Base-by-base conservation (phyloP, 2,797 vertebrate genomes). In the Lemur catta region DNA sequence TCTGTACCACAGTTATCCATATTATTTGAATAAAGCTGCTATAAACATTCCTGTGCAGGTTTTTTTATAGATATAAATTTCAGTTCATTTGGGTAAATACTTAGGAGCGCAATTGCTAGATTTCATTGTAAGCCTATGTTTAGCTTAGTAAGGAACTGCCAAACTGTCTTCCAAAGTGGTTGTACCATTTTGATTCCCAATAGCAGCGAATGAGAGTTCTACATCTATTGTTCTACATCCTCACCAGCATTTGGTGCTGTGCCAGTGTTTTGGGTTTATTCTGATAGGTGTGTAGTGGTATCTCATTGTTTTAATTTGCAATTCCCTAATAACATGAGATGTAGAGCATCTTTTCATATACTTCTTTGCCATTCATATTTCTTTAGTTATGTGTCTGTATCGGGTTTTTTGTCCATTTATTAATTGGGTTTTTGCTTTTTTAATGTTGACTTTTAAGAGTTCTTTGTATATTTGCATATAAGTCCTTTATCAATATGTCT, bases 231-330 rank as follows among this genome's bases (percentile, higher is more conserved):
- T 20, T 75, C 46, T 20, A 22, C 4, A 14, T 69, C 75, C 43
- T 78, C 71, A 38, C 7, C 30, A 55, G 61, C 35, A 26, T 63
- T 33, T 14, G 71, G 52, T 52, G 41, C 61, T 43, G 22, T 43
- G 28, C 43, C 61, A 30, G 6, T 59, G n/a, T 69, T 67, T 35
- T 28, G 43, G 41, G n/a, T 48, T 59, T 76, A 0, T 61, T 43
- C 50, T 50, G 15, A 33, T 0, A 30, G 50, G 18, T 5, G 3
- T 0, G 4, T 0, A 4, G 72, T 52, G n/a, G 7, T 4, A 6
- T 69, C 14, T 84, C 2, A 0, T 30, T 57, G 18, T 65, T 69
- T 52, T 14, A 41, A 50, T 72, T 48, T 61, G 20, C 8, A 2
- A 3, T 50, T 84, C 18, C 7, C 20, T 61, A 52, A 1, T 43